Evolutionary conservation across 2,113 vertebrate genomes (phyloP).

Genomic region (Hyperopisus bebe): DNA sequence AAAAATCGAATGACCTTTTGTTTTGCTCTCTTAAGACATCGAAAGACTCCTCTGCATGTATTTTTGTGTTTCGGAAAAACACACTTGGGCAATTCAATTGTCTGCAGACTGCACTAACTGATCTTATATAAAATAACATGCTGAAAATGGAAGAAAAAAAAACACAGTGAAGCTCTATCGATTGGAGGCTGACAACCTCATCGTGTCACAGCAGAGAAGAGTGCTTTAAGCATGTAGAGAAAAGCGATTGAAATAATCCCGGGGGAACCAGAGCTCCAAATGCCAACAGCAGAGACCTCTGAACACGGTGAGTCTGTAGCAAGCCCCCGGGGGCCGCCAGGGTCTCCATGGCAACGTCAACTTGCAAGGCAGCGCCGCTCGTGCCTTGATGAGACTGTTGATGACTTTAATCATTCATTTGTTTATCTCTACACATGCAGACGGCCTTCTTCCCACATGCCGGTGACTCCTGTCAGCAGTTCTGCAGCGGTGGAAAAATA

Average conservation of each 20-base stretch:
- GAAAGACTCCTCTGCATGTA: not conserved
- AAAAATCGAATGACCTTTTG: not conserved
- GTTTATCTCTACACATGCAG: not conserved
- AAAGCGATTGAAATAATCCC: not conserved
- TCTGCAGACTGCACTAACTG: not conserved
- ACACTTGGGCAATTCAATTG: not conserved
- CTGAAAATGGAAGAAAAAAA: not conserved
- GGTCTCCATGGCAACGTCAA: not conserved
- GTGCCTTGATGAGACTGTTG: not conserved
- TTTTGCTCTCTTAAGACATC: not conserved
- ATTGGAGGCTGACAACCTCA: not conserved
- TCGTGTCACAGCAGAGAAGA: not conserved
- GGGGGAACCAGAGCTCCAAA: not conserved
- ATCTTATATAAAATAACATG: not conserved
- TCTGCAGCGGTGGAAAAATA: not conserved
- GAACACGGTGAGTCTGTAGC: not conserved
- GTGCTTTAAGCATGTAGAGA: not conserved
- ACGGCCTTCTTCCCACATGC: not conserved
- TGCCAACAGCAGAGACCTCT: constrained; percentile 9
- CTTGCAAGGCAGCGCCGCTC: not conserved
- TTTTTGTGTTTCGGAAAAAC: not conserved
- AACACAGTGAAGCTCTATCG: not conserved
- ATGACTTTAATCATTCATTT: constrained; percentile 5
- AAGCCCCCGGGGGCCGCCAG: not conserved
- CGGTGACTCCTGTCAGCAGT: not conserved